Base-by-base conservation (phyloP, 2,113 vertebrate genomes). In the Platysteira castanea region DNA sequence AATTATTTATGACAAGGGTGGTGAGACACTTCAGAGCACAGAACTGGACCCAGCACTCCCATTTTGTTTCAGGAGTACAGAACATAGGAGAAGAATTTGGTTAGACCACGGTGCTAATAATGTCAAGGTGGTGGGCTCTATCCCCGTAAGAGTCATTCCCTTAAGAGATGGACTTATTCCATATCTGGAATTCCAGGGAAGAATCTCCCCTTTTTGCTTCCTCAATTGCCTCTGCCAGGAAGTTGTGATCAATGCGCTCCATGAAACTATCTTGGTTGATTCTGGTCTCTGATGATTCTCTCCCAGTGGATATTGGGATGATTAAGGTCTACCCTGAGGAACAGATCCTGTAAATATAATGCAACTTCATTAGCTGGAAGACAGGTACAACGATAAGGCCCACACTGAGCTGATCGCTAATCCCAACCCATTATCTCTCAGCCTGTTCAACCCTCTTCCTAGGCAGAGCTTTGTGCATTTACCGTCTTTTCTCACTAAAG, bases 81-180 rank as follows among this genome's bases (percentile, higher is more conserved):
- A 76, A 26, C 1, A 68, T 5, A 73, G 12, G 3, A 14, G 33
- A 87, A 84, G 22, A 33, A 30, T 20, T 7, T 67, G 30, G 8
- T 85, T 49, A 57, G 70, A 67, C 16, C 24, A 35, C 1, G 0
- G 24, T 3, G 2, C 27, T 47, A 56, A 41, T 9, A 49, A 75
- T 24, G 15, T 10, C 35, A 35, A 30, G 15, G 35, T 24, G 24
- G 42, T 67, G 42, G 24, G 24, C n/a, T 75, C 16, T 41, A 11
- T 56, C 15, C 30, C 70, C 3, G 2, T 13, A 20, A 0, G 3
- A 20, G 24, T 15, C 0, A 0, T 75, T 76, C 7, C 30, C 16
- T 75, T 75, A 49, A 35, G 20, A 65, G 15, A 4, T 75, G 35
- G 8, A 67, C 7, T 57, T 30, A 14, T 17, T 74, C 7, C 4